phyloP scores from a whole-genome alignment of 1,140 invertebrate genomes.

The Triops longicaudatus region DNA sequence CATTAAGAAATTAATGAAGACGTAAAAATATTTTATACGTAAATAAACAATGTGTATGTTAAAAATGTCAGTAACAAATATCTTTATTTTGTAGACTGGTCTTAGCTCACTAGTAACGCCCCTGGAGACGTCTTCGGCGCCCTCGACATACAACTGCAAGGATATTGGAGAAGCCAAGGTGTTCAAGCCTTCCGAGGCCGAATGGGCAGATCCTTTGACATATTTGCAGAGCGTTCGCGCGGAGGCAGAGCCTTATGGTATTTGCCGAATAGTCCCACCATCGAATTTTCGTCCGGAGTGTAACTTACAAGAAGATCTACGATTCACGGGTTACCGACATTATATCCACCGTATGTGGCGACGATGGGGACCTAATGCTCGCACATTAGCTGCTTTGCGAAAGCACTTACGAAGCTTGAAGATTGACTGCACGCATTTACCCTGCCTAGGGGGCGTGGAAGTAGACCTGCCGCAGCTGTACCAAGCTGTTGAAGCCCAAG shows the following conservation, averaged over 20 bases:
- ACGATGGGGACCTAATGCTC: conserved; percentile 80
- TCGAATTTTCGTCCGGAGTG: conserved; percentile 77
- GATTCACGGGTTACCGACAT: conserved; percentile 84
- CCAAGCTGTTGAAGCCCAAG: conserved; percentile 71
- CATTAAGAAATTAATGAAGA: no score
- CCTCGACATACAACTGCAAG: not conserved
- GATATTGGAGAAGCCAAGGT: conserved; percentile 68
- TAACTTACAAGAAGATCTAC: conserved; percentile 71
- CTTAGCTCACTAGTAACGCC: not conserved
- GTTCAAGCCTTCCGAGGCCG: conserved; percentile 71
- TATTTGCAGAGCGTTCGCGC: conserved; percentile 78
- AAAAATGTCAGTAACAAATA: no score
- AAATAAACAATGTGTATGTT: no score
- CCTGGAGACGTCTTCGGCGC: not conserved
- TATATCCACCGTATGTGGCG: conserved; percentile 82
- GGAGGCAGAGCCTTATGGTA: conserved; percentile 70
- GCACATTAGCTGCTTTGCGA: conserved; percentile 76
- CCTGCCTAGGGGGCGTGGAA: conserved; percentile 80
- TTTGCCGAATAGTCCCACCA: conserved; percentile 84
- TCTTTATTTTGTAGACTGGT: not conserved
- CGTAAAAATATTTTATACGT: no score
- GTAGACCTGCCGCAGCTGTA: conserved; percentile 79
- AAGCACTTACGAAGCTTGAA: conserved; percentile 71
- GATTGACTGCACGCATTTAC: conserved; percentile 62
- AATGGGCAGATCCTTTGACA: conserved; percentile 81